Evolutionary conservation across 2,113 vertebrate genomes (phyloP).

Genomic region (Cinclus mexicanus): DNA sequence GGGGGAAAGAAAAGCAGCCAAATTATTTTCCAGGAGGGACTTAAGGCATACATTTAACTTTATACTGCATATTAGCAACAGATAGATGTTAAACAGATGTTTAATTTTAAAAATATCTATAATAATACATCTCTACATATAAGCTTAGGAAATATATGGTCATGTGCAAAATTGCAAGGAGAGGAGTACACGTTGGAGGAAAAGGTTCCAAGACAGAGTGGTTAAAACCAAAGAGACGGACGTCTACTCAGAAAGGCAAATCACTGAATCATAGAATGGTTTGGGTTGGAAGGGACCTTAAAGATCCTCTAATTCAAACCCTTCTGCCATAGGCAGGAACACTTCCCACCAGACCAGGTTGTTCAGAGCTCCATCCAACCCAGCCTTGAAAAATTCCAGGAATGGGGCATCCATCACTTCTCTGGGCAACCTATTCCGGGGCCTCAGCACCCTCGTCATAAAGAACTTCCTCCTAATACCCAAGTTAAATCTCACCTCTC

Average conservation of each 20-base stretch:
- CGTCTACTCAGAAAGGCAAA: background rate
- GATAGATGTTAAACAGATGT: constrained; percentile 30
- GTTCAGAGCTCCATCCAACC: background rate
- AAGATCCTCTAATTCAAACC: background rate
- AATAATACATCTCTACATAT: background rate
- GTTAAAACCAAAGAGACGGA: background rate
- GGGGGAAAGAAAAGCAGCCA: background rate
- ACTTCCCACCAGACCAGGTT: background rate
- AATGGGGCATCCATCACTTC: background rate
- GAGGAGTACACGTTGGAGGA: background rate
- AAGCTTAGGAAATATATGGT: background rate
- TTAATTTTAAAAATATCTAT: background rate
- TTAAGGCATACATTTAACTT: background rate
- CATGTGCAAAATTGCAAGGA: background rate
- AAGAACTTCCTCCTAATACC: background rate
- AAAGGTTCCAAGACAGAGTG: background rate
- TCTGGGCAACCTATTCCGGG: background rate
- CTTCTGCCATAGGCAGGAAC: background rate
- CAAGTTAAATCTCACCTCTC: background rate
- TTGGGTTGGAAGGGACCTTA: background rate
- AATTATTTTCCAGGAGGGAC: background rate
- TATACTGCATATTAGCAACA: background rate
- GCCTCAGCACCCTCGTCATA: background rate
- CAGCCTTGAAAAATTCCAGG: background rate
- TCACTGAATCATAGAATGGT: background rate